Base-by-base conservation (phyloP, 2,888 invertebrate species). In the Amphipyra berbera region DNA sequence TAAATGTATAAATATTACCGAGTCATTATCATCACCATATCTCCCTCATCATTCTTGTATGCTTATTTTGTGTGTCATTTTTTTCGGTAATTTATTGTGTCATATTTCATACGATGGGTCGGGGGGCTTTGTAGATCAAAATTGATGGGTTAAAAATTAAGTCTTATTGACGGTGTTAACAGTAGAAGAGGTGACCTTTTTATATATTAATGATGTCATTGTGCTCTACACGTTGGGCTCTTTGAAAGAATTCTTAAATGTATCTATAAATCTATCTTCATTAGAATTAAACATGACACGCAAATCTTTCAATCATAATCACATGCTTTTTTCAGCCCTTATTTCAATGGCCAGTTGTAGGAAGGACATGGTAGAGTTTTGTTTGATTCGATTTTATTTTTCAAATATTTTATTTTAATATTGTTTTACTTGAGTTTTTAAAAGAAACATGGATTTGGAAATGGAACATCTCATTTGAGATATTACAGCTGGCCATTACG, bases 331-430 rank as follows among this genome's bases (percentile, higher is more conserved):
- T 81, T 67, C 86, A 79, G 75, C 82, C 88, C 88, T 82, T 61
- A 85, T 83, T 84, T 82, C 86, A 80, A 82, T 87, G 90, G 91
- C 87, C 93, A 90, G 91, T 88, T 89, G 88, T 86, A 78, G 63
- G 54, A 64, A 78, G 63, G 54, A 64, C 10, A 46, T 58, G 38
- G 6, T 40, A 63, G 37, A 40, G 7, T 65, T 66, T 42, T 44
- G 21, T 55, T 69, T 49, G 4, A 41, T 35, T 53, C 10, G 14
- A 40, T 60, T 57, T 71, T 40, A 15, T 33, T 62, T 49, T 37
- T 21, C 21, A 3, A 38, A 30, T 37, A 15, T 46, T 54, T 49
- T 21, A 10, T 52, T 13, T 45, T 65, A 12, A 35, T 10, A 33
- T 45, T 44, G 13, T 38, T 58, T 35, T 9, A 21, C 13, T 57